Evolutionary conservation across 2,888 invertebrate genomes (phyloP), one percentile per base, ranked within the genome.

Genomic region (Lutraria lutraria): DNA sequence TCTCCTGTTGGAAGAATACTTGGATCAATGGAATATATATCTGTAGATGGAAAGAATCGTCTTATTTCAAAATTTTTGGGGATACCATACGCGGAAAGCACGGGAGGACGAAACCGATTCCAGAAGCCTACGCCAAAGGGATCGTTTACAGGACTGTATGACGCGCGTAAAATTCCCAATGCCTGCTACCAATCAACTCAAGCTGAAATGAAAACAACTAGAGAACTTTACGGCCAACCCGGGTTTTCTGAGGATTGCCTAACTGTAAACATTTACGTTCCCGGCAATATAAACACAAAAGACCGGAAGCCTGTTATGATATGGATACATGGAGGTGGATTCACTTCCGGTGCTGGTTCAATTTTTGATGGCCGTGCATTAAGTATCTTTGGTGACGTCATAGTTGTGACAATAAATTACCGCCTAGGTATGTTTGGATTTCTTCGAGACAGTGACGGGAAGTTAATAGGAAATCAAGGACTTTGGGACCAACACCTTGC

Each of bases 401-500:
- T 89, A 16, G 83, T 89, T 79, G 91, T 91, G 19, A 91, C 91
- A 10, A 82, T 91, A 2, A 91, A 91, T 60, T 90, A 91, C 60
- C 63, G 91, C 13, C 53, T 91, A 12, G 87, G 81, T 6, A 82
- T 88, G 81, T 88, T 88, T 43, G 91, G 91, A 81, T 91, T 90
- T 85, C 86, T 90, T 12, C 85, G 87, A 25, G 85, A 83, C 56
- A 43, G 56, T 19, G 85, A 87, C 60, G 86, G 83, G 4, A 29
- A 25, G 8, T 54, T 86, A 15, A 31, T 54, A 12, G 91, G 91
- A 29, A 91, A 91, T 81, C 87, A 90, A 60, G 91, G 91, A 29
- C 83, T 91, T 25, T 91, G 90, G 90, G 91, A 91, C 53, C 91
- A 91, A 60, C 91, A 89, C 10, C 82, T 91, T 13, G 91, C 88